phyloP scores from a whole-genome alignment of 2,113 vertebrate species.

The Trinectes maculatus region DNA sequence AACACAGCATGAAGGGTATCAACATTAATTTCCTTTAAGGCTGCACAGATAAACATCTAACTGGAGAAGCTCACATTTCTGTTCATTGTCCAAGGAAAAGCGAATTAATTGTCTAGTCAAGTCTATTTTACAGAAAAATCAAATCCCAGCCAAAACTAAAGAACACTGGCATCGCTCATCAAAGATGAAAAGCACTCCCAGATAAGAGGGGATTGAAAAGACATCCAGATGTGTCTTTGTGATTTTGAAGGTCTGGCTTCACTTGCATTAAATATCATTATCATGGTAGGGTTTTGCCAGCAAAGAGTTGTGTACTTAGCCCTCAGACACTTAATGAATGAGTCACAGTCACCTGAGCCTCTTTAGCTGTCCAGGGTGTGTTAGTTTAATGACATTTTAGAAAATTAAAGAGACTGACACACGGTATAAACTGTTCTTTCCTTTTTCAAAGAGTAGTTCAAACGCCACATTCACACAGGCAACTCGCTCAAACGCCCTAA shows the following conservation, averaged over 20 bases:
- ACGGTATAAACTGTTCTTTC: neutral
- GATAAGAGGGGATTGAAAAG: slow-evolving; percentile 18
- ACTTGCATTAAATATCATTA: neutral
- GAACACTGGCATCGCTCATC: slow-evolving; percentile 16
- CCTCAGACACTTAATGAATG: neutral
- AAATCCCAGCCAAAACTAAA: slow-evolving; percentile 2
- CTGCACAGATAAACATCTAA: neutral
- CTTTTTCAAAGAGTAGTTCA: neutral
- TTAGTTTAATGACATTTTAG: too few relatives aligned
- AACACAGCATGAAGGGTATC: neutral
- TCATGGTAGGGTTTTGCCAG: neutral
- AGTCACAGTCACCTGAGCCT: neutral
- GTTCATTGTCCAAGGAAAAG: slow-evolving; percentile 15
- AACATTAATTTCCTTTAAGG: neutral
- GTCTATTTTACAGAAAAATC: slow-evolving; percentile 14
- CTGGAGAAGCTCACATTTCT: slow-evolving; percentile 1
- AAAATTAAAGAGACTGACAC: neutral
- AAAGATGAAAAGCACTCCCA: slow-evolving; percentile 24
- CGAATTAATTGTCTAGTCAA: slow-evolving; percentile 11
- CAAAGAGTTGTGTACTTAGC: neutral
- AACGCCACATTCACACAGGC: neutral
- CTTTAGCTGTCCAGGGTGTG: neutral
- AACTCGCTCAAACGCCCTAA: neutral
- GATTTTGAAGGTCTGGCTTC: neutral
- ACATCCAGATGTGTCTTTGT: slow-evolving; percentile 35